A percentile compares a stretch with the other conserved stretches of the same genome.
phyloP scores from a whole-genome alignment of 2,113 vertebrate genomes.

The Podarcis muralis region DNA sequence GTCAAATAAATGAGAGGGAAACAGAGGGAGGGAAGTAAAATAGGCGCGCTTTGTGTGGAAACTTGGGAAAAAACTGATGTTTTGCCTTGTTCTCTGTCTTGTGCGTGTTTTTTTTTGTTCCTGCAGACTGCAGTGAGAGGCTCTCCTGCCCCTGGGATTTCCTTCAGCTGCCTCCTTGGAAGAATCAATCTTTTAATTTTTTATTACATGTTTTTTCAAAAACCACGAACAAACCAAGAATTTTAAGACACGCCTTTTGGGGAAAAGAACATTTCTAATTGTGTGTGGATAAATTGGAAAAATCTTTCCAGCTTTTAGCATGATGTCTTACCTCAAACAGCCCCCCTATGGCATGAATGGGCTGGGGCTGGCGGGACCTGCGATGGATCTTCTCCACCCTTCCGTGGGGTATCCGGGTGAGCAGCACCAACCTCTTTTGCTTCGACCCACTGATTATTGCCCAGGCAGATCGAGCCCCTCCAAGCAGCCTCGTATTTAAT shows the following conservation, averaged over 20 bases:
- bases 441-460: neutral
- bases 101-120: conserved; percentile 25
- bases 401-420: conserved; percentile 97
- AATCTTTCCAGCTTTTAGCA: conserved; percentile 89
- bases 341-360: conserved; percentile 97
- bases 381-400: conserved; percentile 96
- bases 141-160: conserved; percentile 72
- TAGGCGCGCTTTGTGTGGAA: neutral
- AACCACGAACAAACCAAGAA: too few species aligned
- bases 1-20: neutral
- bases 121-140: conserved; percentile 51
- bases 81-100: neutral
- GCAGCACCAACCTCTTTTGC: neutral
- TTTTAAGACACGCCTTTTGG: neutral
- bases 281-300: conserved; percentile 73
- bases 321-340: conserved; percentile 99
- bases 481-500: neutral
- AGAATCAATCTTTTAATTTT: neutral
- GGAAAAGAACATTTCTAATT: neutral
- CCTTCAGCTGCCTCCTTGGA: neutral
- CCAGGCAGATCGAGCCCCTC: too few species aligned
- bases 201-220: neutral
- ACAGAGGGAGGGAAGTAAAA: neutral
- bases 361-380: conserved; percentile 93
- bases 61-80: neutral